phyloP scores from a whole-genome alignment of 2,888 invertebrate species.

The Lasioglossum marginatum region DNA sequence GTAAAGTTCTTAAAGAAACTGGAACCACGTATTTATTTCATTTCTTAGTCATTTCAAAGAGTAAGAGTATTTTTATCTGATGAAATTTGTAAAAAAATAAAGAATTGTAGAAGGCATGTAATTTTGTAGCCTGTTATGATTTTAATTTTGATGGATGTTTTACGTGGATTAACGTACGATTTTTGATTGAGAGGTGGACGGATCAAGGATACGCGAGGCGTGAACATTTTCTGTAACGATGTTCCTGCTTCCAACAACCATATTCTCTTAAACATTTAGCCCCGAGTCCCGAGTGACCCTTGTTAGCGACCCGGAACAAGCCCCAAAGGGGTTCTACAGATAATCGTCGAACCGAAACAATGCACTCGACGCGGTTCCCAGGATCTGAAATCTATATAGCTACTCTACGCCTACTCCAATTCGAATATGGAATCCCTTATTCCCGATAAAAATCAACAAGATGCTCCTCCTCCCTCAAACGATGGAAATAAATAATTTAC shows the following conservation, averaged over 20 bases:
- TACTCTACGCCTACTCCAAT: background rate
- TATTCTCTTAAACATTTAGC: constrained; percentile 7
- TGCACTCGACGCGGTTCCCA: background rate
- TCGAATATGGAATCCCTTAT: background rate
- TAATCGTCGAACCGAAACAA: constrained; percentile 11
- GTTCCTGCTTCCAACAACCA: background rate
- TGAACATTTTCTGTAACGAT: too few species aligned
- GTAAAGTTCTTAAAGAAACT: too few species aligned
- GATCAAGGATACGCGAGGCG: too few species aligned
- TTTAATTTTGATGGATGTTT: too few species aligned
- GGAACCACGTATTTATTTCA: too few species aligned
- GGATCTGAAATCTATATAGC: background rate
- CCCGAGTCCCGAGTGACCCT: background rate
- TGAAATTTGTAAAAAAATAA: too few species aligned
- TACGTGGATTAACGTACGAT: too few species aligned
- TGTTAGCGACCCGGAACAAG: background rate
- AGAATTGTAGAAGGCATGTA: too few species aligned
- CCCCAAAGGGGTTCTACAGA: constrained; percentile 9
- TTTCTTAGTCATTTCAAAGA: too few species aligned
- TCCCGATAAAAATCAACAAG: background rate
- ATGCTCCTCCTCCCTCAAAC: background rate
- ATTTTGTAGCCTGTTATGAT: too few species aligned
- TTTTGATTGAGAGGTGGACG: too few species aligned
- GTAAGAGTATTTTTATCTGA: too few species aligned
- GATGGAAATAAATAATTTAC: background rate